Base-by-base conservation (phyloP, 2,888 invertebrate genomes). In the Leptopilina drosophilae region DNA sequence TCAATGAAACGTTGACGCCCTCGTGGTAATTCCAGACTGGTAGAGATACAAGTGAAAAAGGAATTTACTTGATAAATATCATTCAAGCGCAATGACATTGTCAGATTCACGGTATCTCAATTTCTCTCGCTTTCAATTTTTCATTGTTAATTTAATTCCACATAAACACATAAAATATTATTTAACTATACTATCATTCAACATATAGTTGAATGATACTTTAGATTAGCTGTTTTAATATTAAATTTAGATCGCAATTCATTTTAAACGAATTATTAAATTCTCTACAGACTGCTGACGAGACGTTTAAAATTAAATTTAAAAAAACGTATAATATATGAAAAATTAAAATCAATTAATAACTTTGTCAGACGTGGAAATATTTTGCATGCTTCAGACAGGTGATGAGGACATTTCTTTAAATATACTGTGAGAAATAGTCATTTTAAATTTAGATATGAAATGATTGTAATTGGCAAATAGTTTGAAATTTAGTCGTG, bases 331-430 rank as follows among this genome's bases (percentile, higher is more conserved):
- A 33, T 33, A 33, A 33, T 33, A 33, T 33, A 33, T 33, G 33
- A 33, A 33, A 73, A 82, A 86, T 84, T 87, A 83, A 87, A 86
- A 85, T 87, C 84, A 86, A 86, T 86, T 86, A 87, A 85, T 84
- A 85, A 87, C 82, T 87, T 86, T 84, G 64, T 49, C 49, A 49
- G 11, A 49, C 67, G 15, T 77, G 79, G 75, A 69, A 77, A 62
- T 64, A 62, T 64, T 64, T 62, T 14, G 56, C 59, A 33, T 53
- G 3, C 33, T 69, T 69, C 33, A 56, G 7, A 53, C 14, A 67
- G 26, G 20, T 20, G 15, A 42, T 33, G 66, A 77, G 9, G 9
- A 33, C 33, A 33, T 33, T 33, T 33, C 33, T 46, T 46, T 46
- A 9, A 9, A 9, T 46, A 9, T 46, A 46, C 46, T 46, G 46